Base-by-base conservation (phyloP, 1,140 invertebrate species). In the Drosophila murphyi region DNA sequence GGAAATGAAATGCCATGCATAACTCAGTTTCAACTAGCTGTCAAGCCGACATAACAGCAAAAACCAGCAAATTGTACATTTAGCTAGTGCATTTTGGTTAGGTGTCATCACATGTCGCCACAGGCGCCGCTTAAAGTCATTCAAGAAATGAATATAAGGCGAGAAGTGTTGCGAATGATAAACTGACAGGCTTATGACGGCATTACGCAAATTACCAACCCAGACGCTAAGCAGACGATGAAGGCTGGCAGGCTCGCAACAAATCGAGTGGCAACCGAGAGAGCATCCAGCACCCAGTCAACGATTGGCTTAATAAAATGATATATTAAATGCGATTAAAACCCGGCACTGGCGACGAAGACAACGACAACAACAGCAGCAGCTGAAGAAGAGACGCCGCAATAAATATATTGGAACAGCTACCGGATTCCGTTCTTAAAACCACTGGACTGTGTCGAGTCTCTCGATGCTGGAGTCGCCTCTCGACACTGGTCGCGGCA, bases 311-410 rank as follows among this genome's bases (percentile, higher is more conserved):
- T 89, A 90, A 89, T 89, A 89, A 89, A 89, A 89, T 90, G 85
- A 89, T 90, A 89, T 89, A 89, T 89, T 89, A 89, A 89, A 89
- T 89, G 85, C 85, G 85, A 90, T 89, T 89, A 89, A 87, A 86
- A 72, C 57, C 50, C 65, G 37, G 59, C 68, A n/a, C 45, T 73
- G 65, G 71, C 83, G 61, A 65, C 78, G 68, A 68, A 75, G 78
- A 81, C 71, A 67, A 56, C 77, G 55, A 64, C 72, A 61, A 29
- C 45, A 47, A 41, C 69, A 57, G 35, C 63, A 43, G n/a, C 64
- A 45, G 43, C 5, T 34, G 56, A 35, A 61, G 39, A 57, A 54
- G 76, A 70, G 69, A 83, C 65, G 67, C 61, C 59, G 83, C 83
- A 89, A 88, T 88, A 89, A 89, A 88, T 88, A 88, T 89, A 88